Evolutionary conservation across 2,888 invertebrate species (phyloP), one percentile per base, ranked within the genome.

Genomic region (Eucriotettix oculatus): DNA sequence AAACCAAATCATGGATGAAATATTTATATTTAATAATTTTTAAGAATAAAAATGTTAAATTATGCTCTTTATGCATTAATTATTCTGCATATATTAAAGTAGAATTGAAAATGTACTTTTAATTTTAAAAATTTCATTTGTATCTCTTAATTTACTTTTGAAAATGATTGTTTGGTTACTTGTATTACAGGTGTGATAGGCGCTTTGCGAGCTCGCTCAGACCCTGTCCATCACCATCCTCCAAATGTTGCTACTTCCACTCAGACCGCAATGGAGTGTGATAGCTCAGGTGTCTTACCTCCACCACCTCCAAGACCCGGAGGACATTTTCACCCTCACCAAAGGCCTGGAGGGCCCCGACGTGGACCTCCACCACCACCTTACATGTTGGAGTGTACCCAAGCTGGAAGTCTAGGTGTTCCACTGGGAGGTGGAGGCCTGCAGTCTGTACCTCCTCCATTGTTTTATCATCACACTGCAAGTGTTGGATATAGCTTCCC

Each of bases 181-280:
- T 42, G 16, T 41, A 40, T 44, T 48, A 48, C 43, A 57, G 57
- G 42, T 9, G 54, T 41, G n/a, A 53, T 41, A 40, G 41, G 29
- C 14, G 58, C 53, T 40, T 53, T 53, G n/a, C 42, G 14, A 2
- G 11, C 16, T 42, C n/a, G 29, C 29, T 29, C 29, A 29, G 29
- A 29, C 29, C 7, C 29, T 29, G 29, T 29, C 29, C 29, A 29
- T 29, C 29, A 29, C 29, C 29, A 29, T 29, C 29, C 29, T 29
- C 29, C 29, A 29, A 29, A 29, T 29, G 29, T 29, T 29, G 29
- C 29, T 16, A 43, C 59, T 16, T 54, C 61, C 42, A 57, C 60
- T 11, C 59, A 59, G 59, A 59, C 61, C 43, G 59, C 59, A 57
- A 90, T 90, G 86, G 89, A 90, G 69, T 90, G 90, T 77, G 86